Conservation (phyloP, 1,140 invertebrate species). For the Lerema accius region DNA sequence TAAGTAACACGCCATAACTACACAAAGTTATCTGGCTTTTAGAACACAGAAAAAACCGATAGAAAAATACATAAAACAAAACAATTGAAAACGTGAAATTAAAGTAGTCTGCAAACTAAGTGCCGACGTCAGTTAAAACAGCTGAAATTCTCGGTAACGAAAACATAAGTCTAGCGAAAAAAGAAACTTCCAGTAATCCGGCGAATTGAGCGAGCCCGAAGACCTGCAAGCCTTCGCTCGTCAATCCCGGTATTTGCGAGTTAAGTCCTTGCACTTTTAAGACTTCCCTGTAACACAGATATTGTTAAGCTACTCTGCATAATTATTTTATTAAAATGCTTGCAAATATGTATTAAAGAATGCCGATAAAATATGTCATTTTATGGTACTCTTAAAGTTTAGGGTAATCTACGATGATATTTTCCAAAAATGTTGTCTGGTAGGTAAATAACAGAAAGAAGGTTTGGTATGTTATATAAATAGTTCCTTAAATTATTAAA, state of each 20-base stretch:
- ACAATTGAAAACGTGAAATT: neutral
- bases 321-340: slow-evolving; percentile 14
- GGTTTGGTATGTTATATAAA: no score
- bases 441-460: no score
- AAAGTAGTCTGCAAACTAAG: slow-evolving; percentile 4
- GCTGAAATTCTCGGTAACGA: slow-evolving; percentile 40
- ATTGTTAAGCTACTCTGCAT: slow-evolving; percentile 34
- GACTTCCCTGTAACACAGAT: slow-evolving; percentile 59
- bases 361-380: no score
- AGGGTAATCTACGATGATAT: no score
- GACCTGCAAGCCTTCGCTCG: slow-evolving; percentile 61
- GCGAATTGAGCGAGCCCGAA: slow-evolving; percentile 63
- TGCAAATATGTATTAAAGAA: neutral
- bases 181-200: slow-evolving; percentile 59
- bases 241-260: slow-evolving; percentile 66
- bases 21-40: no score
- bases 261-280: slow-evolving; percentile 65
- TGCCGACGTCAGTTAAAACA: neutral
- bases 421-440: no score
- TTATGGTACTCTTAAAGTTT: no score
- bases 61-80: no score
- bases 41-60: no score
- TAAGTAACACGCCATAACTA: no score
- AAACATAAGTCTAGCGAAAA: slow-evolving; percentile 57
- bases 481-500: no score